A percentile compares a stretch with the other conserved stretches of the same genome.
Evolutionary conservation across 2,888 invertebrate species (phyloP).

Genomic region (Tetragnatha montana): DNA sequence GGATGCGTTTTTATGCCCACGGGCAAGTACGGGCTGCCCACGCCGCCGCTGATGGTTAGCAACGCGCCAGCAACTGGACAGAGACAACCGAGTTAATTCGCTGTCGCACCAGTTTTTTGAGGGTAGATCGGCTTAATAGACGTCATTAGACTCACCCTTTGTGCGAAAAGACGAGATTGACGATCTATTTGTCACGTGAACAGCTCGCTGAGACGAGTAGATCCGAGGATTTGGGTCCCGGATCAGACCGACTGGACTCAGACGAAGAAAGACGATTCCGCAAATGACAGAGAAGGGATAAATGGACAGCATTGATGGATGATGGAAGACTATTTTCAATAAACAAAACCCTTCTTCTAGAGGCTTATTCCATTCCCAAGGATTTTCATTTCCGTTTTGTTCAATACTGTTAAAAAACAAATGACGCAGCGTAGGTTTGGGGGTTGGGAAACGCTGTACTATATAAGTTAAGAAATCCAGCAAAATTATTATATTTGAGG

Average conservation of each 20-base stretch:
- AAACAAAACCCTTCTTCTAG: conserved; percentile 13
- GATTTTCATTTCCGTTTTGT: not conserved
- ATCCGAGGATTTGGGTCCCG: conserved; percentile 33
- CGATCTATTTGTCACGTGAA: conserved; percentile 45
- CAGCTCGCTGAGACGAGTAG: conserved; percentile 29
- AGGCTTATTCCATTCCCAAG: conserved; percentile 23
- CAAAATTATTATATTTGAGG: too few relatives aligned
- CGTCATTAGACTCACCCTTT: conserved; percentile 29
- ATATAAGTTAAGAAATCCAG: too few relatives aligned
- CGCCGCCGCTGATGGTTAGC: conserved; percentile 43
- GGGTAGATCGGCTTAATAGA: conserved; percentile 46
- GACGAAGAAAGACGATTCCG: conserved; percentile 47
- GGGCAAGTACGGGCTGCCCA: not conserved
- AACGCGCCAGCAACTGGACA: conserved; percentile 53
- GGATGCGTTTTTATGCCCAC: too few relatives aligned
- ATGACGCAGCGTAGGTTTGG: too few relatives aligned
- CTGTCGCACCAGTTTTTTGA: not conserved
- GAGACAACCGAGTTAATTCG: conserved; percentile 36
- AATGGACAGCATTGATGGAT: conserved; percentile 36
- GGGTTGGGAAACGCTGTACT: too few relatives aligned
- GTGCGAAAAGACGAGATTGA: conserved; percentile 35
- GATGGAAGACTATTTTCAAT: conserved; percentile 22
- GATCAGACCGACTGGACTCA: conserved; percentile 30
- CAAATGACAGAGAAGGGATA: conserved; percentile 41
- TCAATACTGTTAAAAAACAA: too few relatives aligned